A percentile compares a stretch with the other conserved stretches of the same genome.
Conservation (phyloP, 1,140 invertebrate genomes). For the Leptonema lineaticorne region DNA sequence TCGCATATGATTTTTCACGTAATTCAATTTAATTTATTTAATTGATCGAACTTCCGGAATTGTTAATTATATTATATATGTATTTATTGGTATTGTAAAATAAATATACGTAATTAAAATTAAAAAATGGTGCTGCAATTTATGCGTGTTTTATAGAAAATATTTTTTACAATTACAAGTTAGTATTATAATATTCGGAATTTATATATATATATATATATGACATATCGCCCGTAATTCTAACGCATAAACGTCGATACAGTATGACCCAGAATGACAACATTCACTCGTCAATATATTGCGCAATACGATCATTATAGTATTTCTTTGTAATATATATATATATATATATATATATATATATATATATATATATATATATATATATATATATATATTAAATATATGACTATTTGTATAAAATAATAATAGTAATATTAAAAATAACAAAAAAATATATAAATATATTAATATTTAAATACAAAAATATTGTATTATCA, state of each 20-base stretch:
- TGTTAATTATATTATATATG: too few relatives aligned
- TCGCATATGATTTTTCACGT: too few relatives aligned
- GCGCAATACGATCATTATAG: background rate
- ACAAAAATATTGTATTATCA: too few relatives aligned
- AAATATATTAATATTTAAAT: too few relatives aligned
- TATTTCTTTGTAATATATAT: background rate
- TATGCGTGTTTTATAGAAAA: conserved; percentile 4
- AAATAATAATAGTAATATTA: too few relatives aligned
- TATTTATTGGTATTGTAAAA: too few relatives aligned
- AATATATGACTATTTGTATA: too few relatives aligned
- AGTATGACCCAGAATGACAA: conserved; percentile 12
- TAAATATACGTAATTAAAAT: too few relatives aligned
- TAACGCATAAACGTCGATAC: background rate
- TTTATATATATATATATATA: background rate
- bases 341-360: background rate
- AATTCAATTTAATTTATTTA: too few relatives aligned
- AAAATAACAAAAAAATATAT: too few relatives aligned
- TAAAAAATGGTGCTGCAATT: background rate
- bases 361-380: background rate
- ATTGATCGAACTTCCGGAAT: too few relatives aligned
- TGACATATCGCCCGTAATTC: background rate
- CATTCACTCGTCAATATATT: conserved; percentile 6
- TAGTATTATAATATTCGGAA: conserved; percentile 5
- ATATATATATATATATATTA: too few relatives aligned
- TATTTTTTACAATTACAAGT: background rate